Evolutionary conservation across 2,888 invertebrate species (phyloP).

Genomic region (Pandemis cinnamomeana): DNA sequence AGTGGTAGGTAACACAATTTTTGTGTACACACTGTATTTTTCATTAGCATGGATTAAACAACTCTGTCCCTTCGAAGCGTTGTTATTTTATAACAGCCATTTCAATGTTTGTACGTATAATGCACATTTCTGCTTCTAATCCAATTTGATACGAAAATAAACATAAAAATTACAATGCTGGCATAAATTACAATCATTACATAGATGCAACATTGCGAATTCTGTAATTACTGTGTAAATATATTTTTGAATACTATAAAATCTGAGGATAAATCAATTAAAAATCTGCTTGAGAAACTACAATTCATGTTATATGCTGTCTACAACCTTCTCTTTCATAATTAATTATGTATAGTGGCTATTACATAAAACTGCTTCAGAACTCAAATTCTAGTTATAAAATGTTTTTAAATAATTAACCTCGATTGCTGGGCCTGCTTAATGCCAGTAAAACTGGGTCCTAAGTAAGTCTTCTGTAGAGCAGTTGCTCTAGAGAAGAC

Average conservation of each 20-base stretch:
- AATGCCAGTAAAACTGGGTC: no score
- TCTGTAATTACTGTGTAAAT: neutral
- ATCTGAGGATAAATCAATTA: no score
- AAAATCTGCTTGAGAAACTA: no score
- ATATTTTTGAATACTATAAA: neutral
- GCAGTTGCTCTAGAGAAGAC: no score
- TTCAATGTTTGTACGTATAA: neutral
- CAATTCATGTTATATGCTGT: no score
- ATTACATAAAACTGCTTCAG: no score
- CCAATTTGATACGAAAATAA: neutral
- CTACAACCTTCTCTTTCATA: no score
- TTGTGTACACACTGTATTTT: slow-evolving; percentile 19
- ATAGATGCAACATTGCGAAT: neutral
- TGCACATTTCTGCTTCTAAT: neutral
- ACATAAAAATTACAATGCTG: neutral
- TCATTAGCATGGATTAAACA: slow-evolving; percentile 18
- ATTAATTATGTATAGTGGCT: no score
- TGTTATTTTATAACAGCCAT: neutral
- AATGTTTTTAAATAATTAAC: no score
- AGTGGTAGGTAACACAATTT: slow-evolving; percentile 26
- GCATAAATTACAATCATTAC: neutral
- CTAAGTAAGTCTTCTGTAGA: no score
- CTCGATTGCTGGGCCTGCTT: no score
- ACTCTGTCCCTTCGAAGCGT: neutral
- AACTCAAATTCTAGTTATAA: no score